Conservation (phyloP, 64 coral and sea anemone genomes). For the Exaiptasia diaphana region DNA sequence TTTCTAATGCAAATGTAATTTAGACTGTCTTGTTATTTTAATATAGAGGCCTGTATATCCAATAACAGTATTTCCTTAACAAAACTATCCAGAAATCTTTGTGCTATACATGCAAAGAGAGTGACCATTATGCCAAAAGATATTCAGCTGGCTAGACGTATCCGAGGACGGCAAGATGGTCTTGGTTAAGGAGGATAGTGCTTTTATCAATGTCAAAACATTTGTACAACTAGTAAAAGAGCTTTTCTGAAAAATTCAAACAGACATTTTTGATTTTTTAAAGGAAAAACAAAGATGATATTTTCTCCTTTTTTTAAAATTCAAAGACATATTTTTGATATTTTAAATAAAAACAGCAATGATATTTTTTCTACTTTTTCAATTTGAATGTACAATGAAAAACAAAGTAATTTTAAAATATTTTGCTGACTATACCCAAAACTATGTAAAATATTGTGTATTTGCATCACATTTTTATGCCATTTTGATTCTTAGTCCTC, state of each 20-base stretch:
- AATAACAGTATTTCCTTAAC: too few species aligned
- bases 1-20: too few species aligned
- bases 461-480: too few species aligned
- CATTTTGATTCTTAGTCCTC: too few species aligned
- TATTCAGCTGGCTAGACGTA: conserved; percentile 79
- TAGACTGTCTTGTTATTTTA: too few species aligned
- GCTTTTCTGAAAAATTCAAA: neutral
- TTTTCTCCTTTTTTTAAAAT: too few species aligned
- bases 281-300: too few species aligned
- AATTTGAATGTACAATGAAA: neutral
- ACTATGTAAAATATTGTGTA: too few species aligned
- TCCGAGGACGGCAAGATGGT: conserved; percentile 66
- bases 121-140: conserved; percentile 84
- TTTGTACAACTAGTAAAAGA: neutral
- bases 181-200: conserved; percentile 72
- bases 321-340: neutral
- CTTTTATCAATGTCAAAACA: too few species aligned
- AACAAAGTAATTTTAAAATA: neutral
- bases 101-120: conserved; percentile 79
- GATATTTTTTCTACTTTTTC: neutral
- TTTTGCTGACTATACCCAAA: too few species aligned
- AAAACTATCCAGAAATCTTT: conserved; percentile 60
- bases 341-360: neutral
- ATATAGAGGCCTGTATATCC: too few species aligned
- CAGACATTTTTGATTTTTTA: neutral